Evolutionary conservation across 2,888 invertebrate species (phyloP), one percentile per base, ranked within the genome.

Genomic region (Drosophila borborema): DNA sequence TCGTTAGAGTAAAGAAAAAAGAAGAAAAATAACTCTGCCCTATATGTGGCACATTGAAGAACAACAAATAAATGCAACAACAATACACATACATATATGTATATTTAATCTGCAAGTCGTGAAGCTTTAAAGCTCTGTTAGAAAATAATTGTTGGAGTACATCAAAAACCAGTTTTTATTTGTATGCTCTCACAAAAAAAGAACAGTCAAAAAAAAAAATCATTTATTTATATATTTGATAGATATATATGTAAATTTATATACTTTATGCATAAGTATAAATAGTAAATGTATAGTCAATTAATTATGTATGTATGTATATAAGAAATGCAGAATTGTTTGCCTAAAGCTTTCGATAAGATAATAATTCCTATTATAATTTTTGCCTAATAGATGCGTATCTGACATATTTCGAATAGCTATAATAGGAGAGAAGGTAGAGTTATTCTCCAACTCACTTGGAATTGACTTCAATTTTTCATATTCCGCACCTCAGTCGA

Each of bases 111-210:
- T 31, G 16, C 10, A 23, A 12, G 34, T 59, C 20, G 14, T 9
- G 3, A 18, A 73, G 46, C 56, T 59, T 56, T 9, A 28, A 58
- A 67, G 45, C 36, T 31, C 49, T 55, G 3, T 12, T 18, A 4
- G 14, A 41, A 23, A 23, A 31, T 20, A 58, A 48, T 55, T 54
- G 34, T 18, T 20, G 18, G 16, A 60, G 49, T 49, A 41, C 60
- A 38, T 31, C 9, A 5, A 16, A 60, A 49, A 40, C 49, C 40
- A 16, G 60, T 59, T 59, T 59, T 9, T 12, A 31, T 46, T n/a
- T 14, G 5, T 12, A 12, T 28, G 28, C 28, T 28, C 28, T 28
- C 34, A 2, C 34, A 34, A 34, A 12, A 1, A 12, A 36, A 12
- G 3, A 36, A 36, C 12, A 12, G 12, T 1, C 12, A 36, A 36